phyloP scores from a whole-genome alignment of 2,113 vertebrate species.

The Laticauda colubrina region DNA sequence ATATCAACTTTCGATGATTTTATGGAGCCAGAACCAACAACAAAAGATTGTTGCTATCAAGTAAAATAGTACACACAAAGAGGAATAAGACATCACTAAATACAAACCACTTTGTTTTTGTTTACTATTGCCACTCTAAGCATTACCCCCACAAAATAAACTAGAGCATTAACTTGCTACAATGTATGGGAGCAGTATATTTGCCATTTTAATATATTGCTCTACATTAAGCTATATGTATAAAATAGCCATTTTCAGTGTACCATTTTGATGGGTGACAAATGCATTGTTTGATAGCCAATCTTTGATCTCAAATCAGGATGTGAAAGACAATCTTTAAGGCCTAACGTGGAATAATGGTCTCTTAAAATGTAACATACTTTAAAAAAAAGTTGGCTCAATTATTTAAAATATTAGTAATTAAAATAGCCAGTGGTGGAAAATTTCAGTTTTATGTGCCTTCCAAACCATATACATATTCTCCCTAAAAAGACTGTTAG shows the following conservation, averaged over 20 bases:
- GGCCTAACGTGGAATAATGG: neutral
- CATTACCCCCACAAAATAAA: neutral
- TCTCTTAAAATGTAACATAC: neutral
- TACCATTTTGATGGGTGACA: neutral
- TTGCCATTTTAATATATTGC: neutral
- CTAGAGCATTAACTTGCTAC: neutral
- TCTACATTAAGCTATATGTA: neutral
- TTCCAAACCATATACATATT: neutral
- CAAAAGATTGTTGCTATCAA: neutral
- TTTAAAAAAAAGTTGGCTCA: neutral
- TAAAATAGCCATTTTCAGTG: neutral
- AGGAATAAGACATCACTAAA: neutral
- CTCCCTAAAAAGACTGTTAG: neutral
- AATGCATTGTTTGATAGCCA: neutral
- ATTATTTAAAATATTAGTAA: neutral
- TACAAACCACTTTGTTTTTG: neutral
- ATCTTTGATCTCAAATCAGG: neutral
- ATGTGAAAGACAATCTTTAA: neutral
- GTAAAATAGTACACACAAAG: neutral
- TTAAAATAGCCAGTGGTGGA: neutral
- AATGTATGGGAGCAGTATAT: neutral
- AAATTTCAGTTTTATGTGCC: neutral
- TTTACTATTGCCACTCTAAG: neutral
- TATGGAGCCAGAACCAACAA: neutral
- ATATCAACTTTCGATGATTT: neutral